phyloP scores from a whole-genome alignment of 2,888 invertebrate species.

The Plagiodera versicolora region DNA sequence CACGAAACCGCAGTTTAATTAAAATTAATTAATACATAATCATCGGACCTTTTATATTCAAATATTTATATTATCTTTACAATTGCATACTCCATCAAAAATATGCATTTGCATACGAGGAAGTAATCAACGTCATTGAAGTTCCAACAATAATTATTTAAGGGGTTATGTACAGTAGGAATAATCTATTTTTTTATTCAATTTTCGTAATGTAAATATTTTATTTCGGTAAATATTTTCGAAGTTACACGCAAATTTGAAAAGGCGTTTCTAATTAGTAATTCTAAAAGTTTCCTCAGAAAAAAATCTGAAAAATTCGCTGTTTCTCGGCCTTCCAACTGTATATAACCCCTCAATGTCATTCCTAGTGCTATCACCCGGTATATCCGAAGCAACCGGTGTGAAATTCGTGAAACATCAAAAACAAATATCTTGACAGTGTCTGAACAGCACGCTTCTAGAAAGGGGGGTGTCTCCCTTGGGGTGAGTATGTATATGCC shows the following conservation, averaged over 20 bases:
- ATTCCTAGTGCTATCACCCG: not conserved
- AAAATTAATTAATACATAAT: not conserved
- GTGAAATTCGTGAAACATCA: slow-evolving; percentile 30
- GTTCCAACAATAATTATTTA: too few relatives aligned
- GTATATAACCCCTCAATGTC: too few relatives aligned
- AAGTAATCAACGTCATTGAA: too few relatives aligned
- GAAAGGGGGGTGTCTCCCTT: slow-evolving; percentile 38
- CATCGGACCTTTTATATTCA: not conserved
- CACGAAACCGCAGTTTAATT: not conserved
- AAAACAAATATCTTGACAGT: slow-evolving; percentile 31
- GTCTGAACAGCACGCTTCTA: slow-evolving; percentile 21
- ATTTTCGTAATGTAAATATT: too few relatives aligned
- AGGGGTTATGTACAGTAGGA: too few relatives aligned
- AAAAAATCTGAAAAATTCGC: too few relatives aligned
- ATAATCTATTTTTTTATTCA: too few relatives aligned
- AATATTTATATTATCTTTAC: not conserved
- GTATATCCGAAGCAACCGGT: slow-evolving; percentile 3
- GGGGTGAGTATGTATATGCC: slow-evolving; percentile 41
- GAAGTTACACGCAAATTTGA: too few relatives aligned
- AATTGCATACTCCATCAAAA: not conserved
- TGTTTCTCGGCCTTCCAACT: too few relatives aligned
- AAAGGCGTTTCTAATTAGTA: too few relatives aligned
- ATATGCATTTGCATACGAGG: not conserved
- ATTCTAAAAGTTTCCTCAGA: too few relatives aligned
- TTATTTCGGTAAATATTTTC: too few relatives aligned